Evolutionary conservation across 2,888 invertebrate species (phyloP), one percentile per base, ranked within the genome.

Genomic region (Lasioglossum vierecki): DNA sequence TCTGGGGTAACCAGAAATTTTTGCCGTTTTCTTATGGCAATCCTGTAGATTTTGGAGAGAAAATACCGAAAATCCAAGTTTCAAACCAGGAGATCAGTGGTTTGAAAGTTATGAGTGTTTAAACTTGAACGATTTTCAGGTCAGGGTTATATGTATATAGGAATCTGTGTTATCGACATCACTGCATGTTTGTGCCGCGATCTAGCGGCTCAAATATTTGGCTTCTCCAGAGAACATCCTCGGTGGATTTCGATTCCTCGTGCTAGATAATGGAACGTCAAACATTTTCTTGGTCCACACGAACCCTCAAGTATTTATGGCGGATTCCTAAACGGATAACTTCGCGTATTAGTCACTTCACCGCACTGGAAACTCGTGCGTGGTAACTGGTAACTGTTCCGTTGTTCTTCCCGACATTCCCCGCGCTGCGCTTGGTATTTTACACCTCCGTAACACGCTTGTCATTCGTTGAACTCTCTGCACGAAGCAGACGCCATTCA

Each of bases 301-400:
- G 39, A 82, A 82, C 71, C 75, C 53, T 26, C 78, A 71, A 83
- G 78, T 84, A 84, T 83, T 84, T 84, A 84, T 83, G 63, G 75
- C 75, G 83, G 78, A 83, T 83, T 84, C 83, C 84, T 72, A 66
- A 72, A 76, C 46, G 78, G 75, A 75, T 82, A 84, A 84, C 83
- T 82, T 76, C 73, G 53, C 75, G 71, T 84, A 84, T 84, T 84
- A 82, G 78, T 82, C 84, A 82, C 84, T 84, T 82, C 82, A 44
- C 78, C 82, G 84, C 78, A 46, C 75, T 46, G 75, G 41, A 82
- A 82, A 84, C 44, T 75, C 84, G 78, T 77, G 73, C 84, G 35
- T 35, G 44, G 74, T 63, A 63, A 63, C 74, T 77, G 39, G 39
- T 39, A 5, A 39, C 39, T 39, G 77, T 70, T 78, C 77, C 75